Conservation (phyloP, 2,113 vertebrate genomes). For the Ornithorhynchus anatinus region DNA sequence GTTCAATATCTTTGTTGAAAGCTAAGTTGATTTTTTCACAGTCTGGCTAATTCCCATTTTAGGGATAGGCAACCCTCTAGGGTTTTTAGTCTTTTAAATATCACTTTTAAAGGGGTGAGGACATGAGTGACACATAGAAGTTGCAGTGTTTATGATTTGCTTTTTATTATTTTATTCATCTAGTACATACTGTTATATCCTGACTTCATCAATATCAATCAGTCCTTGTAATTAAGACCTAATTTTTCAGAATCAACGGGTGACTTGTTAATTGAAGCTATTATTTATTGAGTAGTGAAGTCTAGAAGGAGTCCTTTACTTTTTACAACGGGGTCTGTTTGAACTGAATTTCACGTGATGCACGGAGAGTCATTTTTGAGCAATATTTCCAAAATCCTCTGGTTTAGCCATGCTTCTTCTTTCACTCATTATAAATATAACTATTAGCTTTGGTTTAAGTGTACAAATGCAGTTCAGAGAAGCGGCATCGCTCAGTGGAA, state of each 20-base stretch:
- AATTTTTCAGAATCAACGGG: not conserved
- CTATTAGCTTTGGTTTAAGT: constrained; percentile 20
- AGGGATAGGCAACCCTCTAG: constrained; percentile 6
- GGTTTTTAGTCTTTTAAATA: not conserved
- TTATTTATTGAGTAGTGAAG: constrained; percentile 6
- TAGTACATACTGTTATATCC: not conserved
- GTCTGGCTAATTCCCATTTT: not conserved
- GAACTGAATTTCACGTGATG: not conserved
- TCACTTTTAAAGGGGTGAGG: not conserved
- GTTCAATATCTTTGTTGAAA: not conserved
- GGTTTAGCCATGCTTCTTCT: constrained; percentile 6
- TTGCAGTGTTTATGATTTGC: not conserved
- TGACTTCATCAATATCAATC: not conserved
- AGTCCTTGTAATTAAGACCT: not conserved
- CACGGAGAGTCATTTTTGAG: not conserved
- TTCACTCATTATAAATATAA: constrained; percentile 19
- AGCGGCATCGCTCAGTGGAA: too few relatives aligned
- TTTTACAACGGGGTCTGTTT: not conserved
- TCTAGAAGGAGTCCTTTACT: constrained; percentile 14
- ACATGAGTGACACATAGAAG: not conserved
- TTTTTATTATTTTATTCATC: not conserved
- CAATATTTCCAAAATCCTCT: constrained; percentile 16
- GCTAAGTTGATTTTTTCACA: not conserved
- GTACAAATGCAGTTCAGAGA: constrained; percentile 5
- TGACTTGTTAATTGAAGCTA: too few relatives aligned